Conservation (phyloP, 2,888 invertebrate species). For the Synergus umbraculus region DNA sequence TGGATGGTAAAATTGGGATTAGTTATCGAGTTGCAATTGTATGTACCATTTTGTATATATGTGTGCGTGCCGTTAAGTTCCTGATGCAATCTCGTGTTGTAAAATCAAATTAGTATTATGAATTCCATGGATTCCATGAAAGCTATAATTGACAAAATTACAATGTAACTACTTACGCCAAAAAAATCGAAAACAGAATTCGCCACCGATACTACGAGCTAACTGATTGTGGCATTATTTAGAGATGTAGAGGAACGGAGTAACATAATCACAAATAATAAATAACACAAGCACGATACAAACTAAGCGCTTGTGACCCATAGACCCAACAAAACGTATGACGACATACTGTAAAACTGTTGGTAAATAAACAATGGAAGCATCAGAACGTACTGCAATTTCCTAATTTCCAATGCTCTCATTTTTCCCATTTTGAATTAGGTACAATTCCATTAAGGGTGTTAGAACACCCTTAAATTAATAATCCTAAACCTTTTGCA, state of each 20-base stretch:
- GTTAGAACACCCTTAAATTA: too few species aligned
- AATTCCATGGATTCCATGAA: conserved; percentile 58
- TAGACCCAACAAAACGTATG: conserved; percentile 69
- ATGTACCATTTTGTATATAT: conserved; percentile 55
- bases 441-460: background rate
- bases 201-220: conserved; percentile 62
- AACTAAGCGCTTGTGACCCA: conserved; percentile 63
- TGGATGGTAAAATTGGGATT: background rate
- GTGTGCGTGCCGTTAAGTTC: conserved; percentile 72
- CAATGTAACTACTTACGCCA: conserved; percentile 51
- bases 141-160: conserved; percentile 40
- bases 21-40: conserved; percentile 36
- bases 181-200: conserved; percentile 57
- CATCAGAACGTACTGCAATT: conserved; percentile 50
- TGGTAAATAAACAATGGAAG: conserved; percentile 73
- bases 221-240: conserved; percentile 65
- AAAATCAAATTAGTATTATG: conserved; percentile 72
- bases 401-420: background rate
- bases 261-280: conserved; percentile 49
- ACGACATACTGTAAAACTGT: conserved; percentile 72
- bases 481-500: too few species aligned
- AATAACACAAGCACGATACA: conserved; percentile 61
- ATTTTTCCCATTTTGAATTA: background rate
- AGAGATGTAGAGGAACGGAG: conserved; percentile 58
- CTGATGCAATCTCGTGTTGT: conserved; percentile 73